Evolutionary conservation across 2,888 invertebrate genomes (phyloP).

Genomic region (Tridacna crocea): DNA sequence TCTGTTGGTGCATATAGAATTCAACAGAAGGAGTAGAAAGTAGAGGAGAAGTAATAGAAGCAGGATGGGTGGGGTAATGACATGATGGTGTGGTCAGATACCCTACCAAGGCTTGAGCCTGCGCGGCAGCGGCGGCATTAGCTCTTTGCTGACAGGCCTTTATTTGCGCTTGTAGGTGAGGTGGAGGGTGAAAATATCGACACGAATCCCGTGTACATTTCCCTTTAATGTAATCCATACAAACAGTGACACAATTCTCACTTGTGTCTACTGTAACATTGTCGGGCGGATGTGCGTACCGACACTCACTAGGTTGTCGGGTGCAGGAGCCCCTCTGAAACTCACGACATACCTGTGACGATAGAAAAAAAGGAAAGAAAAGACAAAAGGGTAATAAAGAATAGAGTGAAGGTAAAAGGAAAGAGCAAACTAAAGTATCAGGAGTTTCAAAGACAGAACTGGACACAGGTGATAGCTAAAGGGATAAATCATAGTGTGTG

Average conservation of each 20-base stretch:
- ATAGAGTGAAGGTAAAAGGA: slow-evolving; percentile 17
- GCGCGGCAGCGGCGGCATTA: slow-evolving; percentile 81
- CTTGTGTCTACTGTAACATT: slow-evolving; percentile 95
- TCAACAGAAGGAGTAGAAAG: slow-evolving; percentile 23
- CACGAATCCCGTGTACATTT: slow-evolving; percentile 99
- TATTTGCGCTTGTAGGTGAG: slow-evolving; percentile 93
- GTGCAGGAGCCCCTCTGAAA: slow-evolving; percentile 99
- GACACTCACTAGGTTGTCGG: slow-evolving; percentile 98
- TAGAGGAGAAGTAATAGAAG: slow-evolving; percentile 21
- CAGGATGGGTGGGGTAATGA: slow-evolving; percentile 45
- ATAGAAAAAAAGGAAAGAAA: slow-evolving; percentile 43
- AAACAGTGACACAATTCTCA: slow-evolving; percentile 99
- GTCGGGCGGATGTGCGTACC: slow-evolving; percentile 99
- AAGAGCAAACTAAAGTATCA: neutral
- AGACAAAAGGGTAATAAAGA: slow-evolving; percentile 22
- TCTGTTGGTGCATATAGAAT: neutral
- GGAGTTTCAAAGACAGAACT: neutral
- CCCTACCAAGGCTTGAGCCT: slow-evolving; percentile 83
- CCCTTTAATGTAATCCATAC: slow-evolving; percentile 96
- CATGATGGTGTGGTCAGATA: slow-evolving; percentile 54
- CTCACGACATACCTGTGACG: slow-evolving; percentile 92
- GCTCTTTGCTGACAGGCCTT: slow-evolving; percentile 89
- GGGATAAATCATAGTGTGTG: neutral
- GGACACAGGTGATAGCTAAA: neutral
- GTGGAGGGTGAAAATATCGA: slow-evolving; percentile 99